A percentile compares a stretch with the other conserved stretches of the same genome.
Conservation (phyloP, 2,888 invertebrate genomes). For the Ctena decussata region DNA sequence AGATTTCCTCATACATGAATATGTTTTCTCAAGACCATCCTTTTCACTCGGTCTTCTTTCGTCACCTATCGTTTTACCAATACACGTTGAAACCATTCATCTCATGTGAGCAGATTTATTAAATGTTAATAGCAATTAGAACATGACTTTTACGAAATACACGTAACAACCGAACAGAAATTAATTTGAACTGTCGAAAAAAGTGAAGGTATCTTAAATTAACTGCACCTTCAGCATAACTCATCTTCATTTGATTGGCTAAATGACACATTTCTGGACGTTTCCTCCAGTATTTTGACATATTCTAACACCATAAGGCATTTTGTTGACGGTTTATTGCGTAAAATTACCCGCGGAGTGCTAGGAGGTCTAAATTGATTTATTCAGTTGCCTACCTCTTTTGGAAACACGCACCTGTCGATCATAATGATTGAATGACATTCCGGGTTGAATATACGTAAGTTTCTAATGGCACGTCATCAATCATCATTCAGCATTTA, state of each 20-base stretch:
- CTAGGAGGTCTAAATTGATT: background rate
- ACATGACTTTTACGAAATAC: too few relatives aligned
- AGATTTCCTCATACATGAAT: too few relatives aligned
- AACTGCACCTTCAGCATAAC: background rate
- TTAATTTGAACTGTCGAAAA: background rate
- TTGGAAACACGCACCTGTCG: background rate
- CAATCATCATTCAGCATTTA: background rate
- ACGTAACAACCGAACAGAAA: too few relatives aligned
- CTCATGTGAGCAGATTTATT: too few relatives aligned
- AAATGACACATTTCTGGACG: background rate
- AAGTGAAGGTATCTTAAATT: background rate
- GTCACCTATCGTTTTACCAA: too few relatives aligned
- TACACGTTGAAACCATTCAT: too few relatives aligned
- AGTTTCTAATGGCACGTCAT: background rate
- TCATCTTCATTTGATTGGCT: background rate
- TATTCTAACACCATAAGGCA: background rate
- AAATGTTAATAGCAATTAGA: too few relatives aligned
- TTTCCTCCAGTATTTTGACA: constrained; percentile 7
- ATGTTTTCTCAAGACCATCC: too few relatives aligned
- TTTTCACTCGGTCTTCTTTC: too few relatives aligned
- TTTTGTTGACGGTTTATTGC: background rate
- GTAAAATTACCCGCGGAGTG: background rate
- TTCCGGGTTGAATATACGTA: background rate
- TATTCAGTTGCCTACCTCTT: background rate
- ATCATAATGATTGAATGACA: background rate